A percentile compares a stretch with the other conserved stretches of the same genome.
phyloP scores from a whole-genome alignment of 1,140 invertebrate genomes.

The Saccostrea cuccullata region DNA sequence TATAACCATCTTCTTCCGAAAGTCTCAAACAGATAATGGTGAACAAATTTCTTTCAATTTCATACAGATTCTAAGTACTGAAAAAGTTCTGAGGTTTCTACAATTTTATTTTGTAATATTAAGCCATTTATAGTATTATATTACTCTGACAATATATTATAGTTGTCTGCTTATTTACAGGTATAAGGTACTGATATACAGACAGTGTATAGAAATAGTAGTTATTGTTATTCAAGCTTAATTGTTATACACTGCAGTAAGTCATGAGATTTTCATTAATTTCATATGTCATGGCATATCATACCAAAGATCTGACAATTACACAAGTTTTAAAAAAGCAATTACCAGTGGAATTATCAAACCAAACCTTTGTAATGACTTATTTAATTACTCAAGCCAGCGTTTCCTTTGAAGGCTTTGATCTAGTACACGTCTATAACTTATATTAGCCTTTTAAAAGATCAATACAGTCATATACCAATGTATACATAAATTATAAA shows the following conservation, averaged over 20 bases:
- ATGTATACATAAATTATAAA: constrained; percentile 12
- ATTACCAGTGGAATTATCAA: too few species aligned
- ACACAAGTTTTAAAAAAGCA: too few species aligned
- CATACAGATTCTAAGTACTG: background rate
- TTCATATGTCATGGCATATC: background rate
- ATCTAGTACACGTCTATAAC: background rate
- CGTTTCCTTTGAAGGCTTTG: background rate
- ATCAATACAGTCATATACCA: background rate
- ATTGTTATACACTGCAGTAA: background rate
- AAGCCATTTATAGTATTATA: constrained; percentile 31
- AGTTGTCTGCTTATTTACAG: constrained; percentile 25
- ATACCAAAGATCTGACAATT: too few species aligned
- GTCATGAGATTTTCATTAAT: background rate
- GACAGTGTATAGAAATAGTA: background rate
- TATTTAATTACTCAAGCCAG: too few species aligned
- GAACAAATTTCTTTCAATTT: background rate
- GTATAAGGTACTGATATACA: constrained; percentile 13
- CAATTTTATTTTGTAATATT: constrained; percentile 29
- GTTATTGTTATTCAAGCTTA: constrained; percentile 1
- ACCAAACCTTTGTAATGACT: too few species aligned
- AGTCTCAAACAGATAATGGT: too few species aligned
- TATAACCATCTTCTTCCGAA: too few species aligned
- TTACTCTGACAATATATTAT: constrained; percentile 33
- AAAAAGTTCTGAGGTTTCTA: constrained; percentile 14
- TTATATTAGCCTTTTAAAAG: background rate